These are phyloP conservation scores for Oscheius sp. DNA, from an alignment of 2,888 invertebrate genomes.

Conservation along the genomic window DNA sequence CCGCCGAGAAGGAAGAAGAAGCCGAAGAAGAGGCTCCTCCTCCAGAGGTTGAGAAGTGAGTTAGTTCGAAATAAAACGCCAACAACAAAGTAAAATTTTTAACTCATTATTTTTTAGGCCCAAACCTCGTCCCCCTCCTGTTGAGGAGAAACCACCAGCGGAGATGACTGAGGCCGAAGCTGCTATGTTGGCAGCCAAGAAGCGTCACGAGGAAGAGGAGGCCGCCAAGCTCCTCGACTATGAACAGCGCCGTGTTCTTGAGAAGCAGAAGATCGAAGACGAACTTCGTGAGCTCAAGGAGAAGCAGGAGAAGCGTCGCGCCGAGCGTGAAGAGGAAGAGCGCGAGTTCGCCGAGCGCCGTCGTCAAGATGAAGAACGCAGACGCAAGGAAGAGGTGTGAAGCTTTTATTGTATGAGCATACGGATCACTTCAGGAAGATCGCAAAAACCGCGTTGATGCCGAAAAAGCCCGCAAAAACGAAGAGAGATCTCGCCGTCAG, in stretches of 20 bases:
- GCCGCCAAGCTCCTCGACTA: conserved; percentile 72
- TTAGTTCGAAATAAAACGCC: neutral
- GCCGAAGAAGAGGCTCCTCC: conserved; percentile 39
- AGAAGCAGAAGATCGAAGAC: conserved; percentile 81
- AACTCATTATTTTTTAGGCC: conserved; percentile 43
- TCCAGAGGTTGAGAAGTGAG: conserved; percentile 48
- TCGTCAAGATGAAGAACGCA: conserved; percentile 67
- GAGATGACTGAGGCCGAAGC: conserved; percentile 72
- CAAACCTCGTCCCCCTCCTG: conserved; percentile 56
- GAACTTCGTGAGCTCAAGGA: conserved; percentile 95
- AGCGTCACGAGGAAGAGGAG: conserved; percentile 73
- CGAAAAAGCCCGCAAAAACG: conserved; percentile 72
- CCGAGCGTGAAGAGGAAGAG: conserved; percentile 69
- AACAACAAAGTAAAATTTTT: neutral
- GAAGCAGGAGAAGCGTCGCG: conserved; percentile 82
- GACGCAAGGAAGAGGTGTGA: conserved; percentile 64
- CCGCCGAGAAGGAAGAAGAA: conserved; percentile 39
- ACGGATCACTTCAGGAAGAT: conserved; percentile 57
- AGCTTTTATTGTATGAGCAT: neutral
- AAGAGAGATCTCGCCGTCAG: conserved; percentile 72
- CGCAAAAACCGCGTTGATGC: conserved; percentile 62
- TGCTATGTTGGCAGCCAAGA: conserved; percentile 73
- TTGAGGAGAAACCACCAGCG: conserved; percentile 67
- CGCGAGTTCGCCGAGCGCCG: conserved; percentile 65
- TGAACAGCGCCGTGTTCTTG: conserved; percentile 77